These are phyloP conservation scores for Hystrix brachyura DNA, from an alignment of 2,113 vertebrate genomes.

Conservation along the genomic window DNA sequence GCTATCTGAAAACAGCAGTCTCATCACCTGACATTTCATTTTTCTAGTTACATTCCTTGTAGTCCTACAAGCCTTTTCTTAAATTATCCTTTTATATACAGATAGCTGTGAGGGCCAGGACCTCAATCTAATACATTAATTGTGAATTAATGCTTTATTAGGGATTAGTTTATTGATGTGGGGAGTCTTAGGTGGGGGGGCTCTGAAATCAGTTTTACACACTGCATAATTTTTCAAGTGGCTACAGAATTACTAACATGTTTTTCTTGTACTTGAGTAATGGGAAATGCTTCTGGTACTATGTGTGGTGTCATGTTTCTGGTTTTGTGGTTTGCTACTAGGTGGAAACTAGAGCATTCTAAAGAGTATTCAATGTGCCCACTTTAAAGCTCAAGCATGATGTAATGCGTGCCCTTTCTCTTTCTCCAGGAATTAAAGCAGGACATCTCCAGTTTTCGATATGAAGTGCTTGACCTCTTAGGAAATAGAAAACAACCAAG, in stretches of 20 bases:
- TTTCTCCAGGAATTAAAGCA: conserved; percentile 95
- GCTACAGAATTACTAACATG: not conserved
- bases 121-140: not conserved
- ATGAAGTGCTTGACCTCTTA: conserved; percentile 97
- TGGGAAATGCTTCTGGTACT: not conserved
- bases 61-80: conserved; percentile 35
- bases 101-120: not conserved
- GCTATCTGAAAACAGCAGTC: conserved; percentile 10
- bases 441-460: conserved; percentile 99
- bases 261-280: not conserved
- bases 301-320: not conserved
- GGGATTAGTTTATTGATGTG: not conserved
- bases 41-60: conserved; percentile 11
- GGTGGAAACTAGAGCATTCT: not conserved
- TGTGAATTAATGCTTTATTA: not conserved
- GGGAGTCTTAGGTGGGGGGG: not conserved
- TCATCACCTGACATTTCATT: conserved; percentile 22
- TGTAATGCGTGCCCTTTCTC: conserved; percentile 69
- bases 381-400: conserved; percentile 8
- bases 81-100: not conserved
- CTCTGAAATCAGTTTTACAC: conserved; percentile 38
- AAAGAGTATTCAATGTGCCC: not conserved
- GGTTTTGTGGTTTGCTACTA: conserved; percentile 14
- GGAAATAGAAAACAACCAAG: conserved; percentile 96
- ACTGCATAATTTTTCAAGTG: not conserved